Evolutionary conservation across 2,113 vertebrate species (phyloP), one percentile per base, ranked within the genome.

Genomic region (Sinocyclocheilus rhinocerous): DNA sequence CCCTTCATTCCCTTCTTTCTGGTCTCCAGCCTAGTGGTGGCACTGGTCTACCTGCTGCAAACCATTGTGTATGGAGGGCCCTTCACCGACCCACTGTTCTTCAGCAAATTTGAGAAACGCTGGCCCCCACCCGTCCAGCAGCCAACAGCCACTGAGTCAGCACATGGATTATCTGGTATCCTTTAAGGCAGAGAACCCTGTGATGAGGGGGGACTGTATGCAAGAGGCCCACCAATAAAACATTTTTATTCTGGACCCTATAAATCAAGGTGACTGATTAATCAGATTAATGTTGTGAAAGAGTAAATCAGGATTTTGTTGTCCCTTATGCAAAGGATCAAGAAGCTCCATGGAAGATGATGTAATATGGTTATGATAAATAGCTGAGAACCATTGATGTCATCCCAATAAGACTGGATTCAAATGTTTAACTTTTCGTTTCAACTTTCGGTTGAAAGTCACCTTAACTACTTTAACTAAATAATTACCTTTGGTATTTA

Each of bases 11-110:
- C 95, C 0, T 96, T 97, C 91, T 93, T 97, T 84, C 90, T 96
- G 88, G 94, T 96, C 92, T 95, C 96, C 76, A 88, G 91, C 87
- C 93, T 96, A 93, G 93, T 97, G 55, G 95, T 94, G 77, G 92
- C 29, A 0, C 90, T 96, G 7, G 90, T 94, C 87, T 95, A 96
- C 92, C 90, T 96, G 79, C 91, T 97, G 79, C 92, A 97, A 72
- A 91, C 91, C 78, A 95, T 97, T 83, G 90, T 97, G 36, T 95
- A 94, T 85, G 95, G 96, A 0, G 95, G 96, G 11, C 96, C 96
- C 81, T 96, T 96, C 92, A 95, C 93, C 9, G 96, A 97, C 89
- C 94, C 95, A 0, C 91, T 93, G 67, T 97, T 97, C 88, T 98
- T 97, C 65, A 95, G 95, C 86, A 96, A 96, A 89, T 96, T 97